Evolutionary conservation across 2,113 vertebrate genomes (phyloP).

Genomic region (Pteronura brasiliensis): DNA sequence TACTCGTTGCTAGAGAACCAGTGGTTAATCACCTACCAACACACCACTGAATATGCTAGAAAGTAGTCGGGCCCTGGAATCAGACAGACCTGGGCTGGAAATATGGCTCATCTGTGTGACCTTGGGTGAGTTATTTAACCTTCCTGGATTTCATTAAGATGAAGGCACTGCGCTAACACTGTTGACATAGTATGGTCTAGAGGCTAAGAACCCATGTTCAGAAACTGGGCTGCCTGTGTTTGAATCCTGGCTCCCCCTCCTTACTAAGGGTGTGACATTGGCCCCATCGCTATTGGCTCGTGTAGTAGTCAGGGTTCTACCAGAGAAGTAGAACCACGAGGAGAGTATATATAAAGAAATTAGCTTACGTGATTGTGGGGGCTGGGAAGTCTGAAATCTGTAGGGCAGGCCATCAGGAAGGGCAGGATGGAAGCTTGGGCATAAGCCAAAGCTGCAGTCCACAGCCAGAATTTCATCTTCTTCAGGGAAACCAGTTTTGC

Average conservation of each 20-base stretch:
- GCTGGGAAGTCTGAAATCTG: not conserved
- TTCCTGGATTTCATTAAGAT: not conserved
- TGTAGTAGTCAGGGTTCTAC: not conserved
- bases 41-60: not conserved
- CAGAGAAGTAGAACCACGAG: not conserved
- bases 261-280: not conserved
- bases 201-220: not conserved
- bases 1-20: not conserved
- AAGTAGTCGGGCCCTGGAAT: not conserved
- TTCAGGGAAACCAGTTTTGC: not conserved
- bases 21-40: not conserved
- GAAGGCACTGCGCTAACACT: not conserved
- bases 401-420: not conserved
- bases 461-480: not conserved
- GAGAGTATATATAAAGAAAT: not conserved
- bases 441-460: not conserved
- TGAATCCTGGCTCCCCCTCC: not conserved
- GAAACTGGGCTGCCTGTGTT: not conserved
- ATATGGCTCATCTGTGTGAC: not conserved
- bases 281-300: too few relatives aligned
- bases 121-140: not conserved
- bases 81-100: not conserved
- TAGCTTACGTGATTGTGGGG: rapidly evolving
- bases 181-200: not conserved
- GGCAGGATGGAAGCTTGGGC: not conserved